A percentile compares a stretch with the other conserved stretches of the same genome.
Conservation (phyloP, 2,797 vertebrate genomes). For the Apogon hyalosoma region DNA sequence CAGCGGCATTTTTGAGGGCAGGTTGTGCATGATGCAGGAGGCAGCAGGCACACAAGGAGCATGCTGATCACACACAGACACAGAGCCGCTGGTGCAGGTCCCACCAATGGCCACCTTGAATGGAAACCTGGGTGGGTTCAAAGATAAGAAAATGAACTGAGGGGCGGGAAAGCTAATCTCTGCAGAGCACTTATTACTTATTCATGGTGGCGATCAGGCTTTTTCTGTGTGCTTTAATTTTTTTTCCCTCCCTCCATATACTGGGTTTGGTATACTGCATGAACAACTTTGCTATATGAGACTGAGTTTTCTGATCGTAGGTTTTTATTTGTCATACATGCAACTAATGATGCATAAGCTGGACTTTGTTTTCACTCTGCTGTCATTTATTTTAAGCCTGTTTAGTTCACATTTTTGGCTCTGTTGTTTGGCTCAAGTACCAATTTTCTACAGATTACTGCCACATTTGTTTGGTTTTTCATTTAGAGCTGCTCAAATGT, state of each 20-base stretch:
- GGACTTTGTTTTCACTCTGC: conserved; percentile 10
- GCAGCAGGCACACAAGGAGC: conserved; percentile 97
- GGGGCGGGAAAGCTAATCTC: conserved; percentile 80
- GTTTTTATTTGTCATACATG: conserved; percentile 13
- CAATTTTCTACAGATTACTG: conserved; percentile 8
- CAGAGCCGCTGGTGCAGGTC: conserved; percentile 97
- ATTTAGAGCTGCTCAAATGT: not conserved
- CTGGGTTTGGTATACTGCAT: conserved; percentile 32
- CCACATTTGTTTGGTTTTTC: conserved; percentile 1
- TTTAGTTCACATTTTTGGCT: conserved; percentile 25
- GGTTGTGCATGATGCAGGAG: conserved; percentile 96
- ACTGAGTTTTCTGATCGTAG: conserved; percentile 17
- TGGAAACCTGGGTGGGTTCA: conserved; percentile 97
- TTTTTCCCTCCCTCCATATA: conserved; percentile 6
- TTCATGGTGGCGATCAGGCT: conserved; percentile 62
- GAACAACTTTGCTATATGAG: conserved; percentile 39
- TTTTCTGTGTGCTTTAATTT: conserved; percentile 33
- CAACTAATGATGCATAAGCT: conserved; percentile 29
- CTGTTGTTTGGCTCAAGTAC: conserved; percentile 29
- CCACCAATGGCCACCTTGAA: conserved; percentile 99
- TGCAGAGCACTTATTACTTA: conserved; percentile 77
- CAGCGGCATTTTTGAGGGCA: conserved; percentile 99
- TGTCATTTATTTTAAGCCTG: conserved; percentile 25
- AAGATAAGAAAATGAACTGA: conserved; percentile 85
- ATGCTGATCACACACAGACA: conserved; percentile 98